Conservation (phyloP, 2,888 invertebrate genomes). For the Eupithecia vulgata region DNA sequence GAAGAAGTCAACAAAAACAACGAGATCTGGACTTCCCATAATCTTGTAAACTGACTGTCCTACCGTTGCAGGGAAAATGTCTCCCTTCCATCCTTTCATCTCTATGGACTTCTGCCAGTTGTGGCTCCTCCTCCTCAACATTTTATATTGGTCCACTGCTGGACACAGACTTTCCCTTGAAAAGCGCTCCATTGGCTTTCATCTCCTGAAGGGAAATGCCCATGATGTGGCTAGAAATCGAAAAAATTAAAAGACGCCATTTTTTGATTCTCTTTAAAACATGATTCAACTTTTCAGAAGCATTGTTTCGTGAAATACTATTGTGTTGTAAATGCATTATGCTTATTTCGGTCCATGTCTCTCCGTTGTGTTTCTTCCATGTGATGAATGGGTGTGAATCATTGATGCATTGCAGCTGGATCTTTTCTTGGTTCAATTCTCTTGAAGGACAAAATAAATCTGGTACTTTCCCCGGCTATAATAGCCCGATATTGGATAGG, state of each 20-base stretch:
- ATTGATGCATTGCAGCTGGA: conserved; percentile 13
- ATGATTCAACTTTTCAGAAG: conserved; percentile 14
- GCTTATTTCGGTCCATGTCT: conserved; percentile 16
- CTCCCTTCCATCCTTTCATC: neutral
- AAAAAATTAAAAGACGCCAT: neutral
- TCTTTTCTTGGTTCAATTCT: neutral
- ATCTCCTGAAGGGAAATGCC: too few relatives aligned
- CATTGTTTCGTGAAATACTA: conserved; percentile 13
- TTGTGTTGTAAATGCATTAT: conserved; percentile 17
- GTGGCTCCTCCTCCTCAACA: too few relatives aligned
- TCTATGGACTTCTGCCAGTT: neutral
- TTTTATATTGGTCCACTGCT: too few relatives aligned
- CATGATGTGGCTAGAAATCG: neutral
- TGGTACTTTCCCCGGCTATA: neutral
- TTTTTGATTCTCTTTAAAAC: neutral
- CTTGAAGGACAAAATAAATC: conserved; percentile 1
- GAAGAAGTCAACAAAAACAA: neutral
- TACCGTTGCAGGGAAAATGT: neutral
- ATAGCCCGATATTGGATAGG: neutral
- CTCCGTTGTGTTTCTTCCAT: conserved; percentile 8
- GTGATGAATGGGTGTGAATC: conserved; percentile 14
- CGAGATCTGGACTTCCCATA: neutral
- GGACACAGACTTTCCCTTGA: too few relatives aligned
- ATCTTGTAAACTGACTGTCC: neutral
- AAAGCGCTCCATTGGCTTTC: too few relatives aligned